Evolutionary conservation across 2,113 vertebrate genomes (phyloP).

Genomic region (Pimephales promelas): DNA sequence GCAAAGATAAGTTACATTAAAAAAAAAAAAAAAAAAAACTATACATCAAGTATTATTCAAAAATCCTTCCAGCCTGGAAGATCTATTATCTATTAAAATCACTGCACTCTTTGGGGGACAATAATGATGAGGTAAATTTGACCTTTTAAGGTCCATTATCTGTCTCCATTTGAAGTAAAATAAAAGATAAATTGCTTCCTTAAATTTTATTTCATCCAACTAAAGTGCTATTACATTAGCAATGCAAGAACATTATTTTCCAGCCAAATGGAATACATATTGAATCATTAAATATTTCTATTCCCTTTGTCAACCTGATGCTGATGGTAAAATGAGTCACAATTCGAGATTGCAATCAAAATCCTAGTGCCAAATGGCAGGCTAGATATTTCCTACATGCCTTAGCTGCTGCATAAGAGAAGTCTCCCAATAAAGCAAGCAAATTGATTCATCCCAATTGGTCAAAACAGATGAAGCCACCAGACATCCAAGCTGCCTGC

Average conservation of each 20-base stretch:
- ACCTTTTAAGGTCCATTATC: background rate
- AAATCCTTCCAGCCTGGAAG: background rate
- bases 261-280: background rate
- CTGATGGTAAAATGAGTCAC: background rate
- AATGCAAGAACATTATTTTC: background rate
- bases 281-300: constrained; percentile 14
- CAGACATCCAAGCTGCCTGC: constrained; percentile 62
- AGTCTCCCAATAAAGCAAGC: constrained; percentile 59
- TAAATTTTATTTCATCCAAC: background rate
- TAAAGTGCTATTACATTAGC: background rate
- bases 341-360: background rate
- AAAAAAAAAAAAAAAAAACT: background rate
- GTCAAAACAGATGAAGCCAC: constrained; percentile 64
- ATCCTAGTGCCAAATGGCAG: background rate
- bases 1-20: background rate
- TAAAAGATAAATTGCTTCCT: background rate
- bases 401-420: background rate
- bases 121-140: constrained; percentile 3
- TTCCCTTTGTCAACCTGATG: background rate
- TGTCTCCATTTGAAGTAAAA: constrained; percentile 9
- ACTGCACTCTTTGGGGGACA: no score
- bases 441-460: constrained; percentile 64
- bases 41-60: background rate
- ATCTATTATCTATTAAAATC: background rate
- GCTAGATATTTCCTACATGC: background rate